Base-by-base conservation (phyloP, 2,113 vertebrate genomes). In the Grallaria varia region DNA sequence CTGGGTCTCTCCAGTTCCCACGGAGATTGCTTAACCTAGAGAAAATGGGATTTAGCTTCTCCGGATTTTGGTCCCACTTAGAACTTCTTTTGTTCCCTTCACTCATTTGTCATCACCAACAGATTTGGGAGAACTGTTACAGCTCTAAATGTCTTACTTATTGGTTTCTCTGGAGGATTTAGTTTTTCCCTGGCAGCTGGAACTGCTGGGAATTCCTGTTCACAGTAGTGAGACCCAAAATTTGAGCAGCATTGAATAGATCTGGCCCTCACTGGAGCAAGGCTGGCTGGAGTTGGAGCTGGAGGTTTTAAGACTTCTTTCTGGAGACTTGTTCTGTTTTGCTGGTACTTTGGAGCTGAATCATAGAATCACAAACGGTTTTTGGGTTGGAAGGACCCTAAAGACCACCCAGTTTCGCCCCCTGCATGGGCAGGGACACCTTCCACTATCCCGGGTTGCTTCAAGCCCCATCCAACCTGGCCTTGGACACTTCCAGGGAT, bases 371-470 rank as follows among this genome's bases (percentile, higher is more conserved):
- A 47, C 14, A 31, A 39, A 12, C 39, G 25, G 14, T n/a, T 69
- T n/a, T 69, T 90, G 40, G 31, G 47, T 28, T 55, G 64, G 63
- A 22, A 37, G 2, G 35, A 42, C 9, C 8, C 27, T 69, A 10
- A 47, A 83, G 0, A 2, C 5, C 31, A 47, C 3, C 25, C 6
- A 3, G 4, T 60, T 0, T n/a, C 39, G 10, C 13, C 60, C 14
- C 16, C 40, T 18, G 45, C 55, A 8, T 31, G 40, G 24, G 16
- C n/a, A 53, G 39, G 39, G 69, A 60, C 45, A 7, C 21, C 24
- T 83, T 0, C 40, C 78, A 40, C 39, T 2, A 0, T 12, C 53
- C 53, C 45, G 75, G 53, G 33, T 0, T 47, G 45, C 39, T 89
- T 62, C 86, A 0, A 71, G 27, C 18, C 27, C 42, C 1, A 2